Evolutionary conservation across 2,113 vertebrate genomes (phyloP).

Genomic region (Drymodes brunneopygia): DNA sequence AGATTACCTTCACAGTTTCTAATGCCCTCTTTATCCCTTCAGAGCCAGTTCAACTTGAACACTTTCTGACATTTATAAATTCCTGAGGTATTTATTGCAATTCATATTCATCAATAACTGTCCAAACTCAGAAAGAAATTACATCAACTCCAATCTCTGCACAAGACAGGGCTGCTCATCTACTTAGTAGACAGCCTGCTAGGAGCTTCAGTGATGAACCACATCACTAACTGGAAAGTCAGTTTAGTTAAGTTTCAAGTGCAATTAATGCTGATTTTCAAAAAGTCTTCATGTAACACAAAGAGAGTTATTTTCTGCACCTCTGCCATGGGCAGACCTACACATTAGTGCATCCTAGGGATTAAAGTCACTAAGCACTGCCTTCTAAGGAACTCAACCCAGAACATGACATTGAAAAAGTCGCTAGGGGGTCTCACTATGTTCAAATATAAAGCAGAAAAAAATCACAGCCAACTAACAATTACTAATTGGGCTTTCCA

Average conservation of each 20-base stretch:
- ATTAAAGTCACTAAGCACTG: not conserved
- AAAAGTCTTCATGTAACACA: not conserved
- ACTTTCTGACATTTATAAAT: not conserved
- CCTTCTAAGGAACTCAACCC: not conserved
- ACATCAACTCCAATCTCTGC: not conserved
- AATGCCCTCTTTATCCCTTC: not conserved
- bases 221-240: not conserved
- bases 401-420: not conserved
- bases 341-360: not conserved
- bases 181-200: not conserved
- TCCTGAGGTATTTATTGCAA: not conserved
- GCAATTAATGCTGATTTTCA: not conserved
- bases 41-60: not conserved
- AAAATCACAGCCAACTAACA: not conserved
- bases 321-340: not conserved
- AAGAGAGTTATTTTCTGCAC: not conserved
- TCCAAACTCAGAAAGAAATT: not conserved
- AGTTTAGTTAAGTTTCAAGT: not conserved
- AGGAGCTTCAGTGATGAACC: not conserved
- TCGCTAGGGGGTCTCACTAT: not conserved
- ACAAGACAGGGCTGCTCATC: not conserved
- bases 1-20: not conserved
- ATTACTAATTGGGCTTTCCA: not conserved
- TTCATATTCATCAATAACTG: not conserved
- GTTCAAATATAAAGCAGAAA: not conserved